Conservation (phyloP, 2,797 vertebrate genomes). For the Typhlichthys subterraneus region DNA sequence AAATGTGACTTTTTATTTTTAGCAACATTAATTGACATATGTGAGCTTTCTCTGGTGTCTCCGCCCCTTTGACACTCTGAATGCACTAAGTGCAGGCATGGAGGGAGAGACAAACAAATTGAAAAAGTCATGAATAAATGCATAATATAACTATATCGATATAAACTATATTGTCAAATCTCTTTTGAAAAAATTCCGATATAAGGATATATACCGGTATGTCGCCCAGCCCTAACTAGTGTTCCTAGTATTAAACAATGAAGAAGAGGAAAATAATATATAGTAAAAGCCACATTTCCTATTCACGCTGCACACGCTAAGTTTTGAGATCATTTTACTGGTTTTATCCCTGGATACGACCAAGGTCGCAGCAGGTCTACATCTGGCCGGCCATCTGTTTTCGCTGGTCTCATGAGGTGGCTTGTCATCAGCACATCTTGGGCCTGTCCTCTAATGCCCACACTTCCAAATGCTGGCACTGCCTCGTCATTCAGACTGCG, state of each 20-base stretch:
- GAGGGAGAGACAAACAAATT: no score
- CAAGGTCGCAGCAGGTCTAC: conserved; percentile 71
- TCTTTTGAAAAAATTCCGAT: no score
- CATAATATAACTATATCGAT: no score
- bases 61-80: no score
- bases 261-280: not conserved
- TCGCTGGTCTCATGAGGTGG: conserved; percentile 53
- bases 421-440: conserved; percentile 57
- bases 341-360: conserved; percentile 43
- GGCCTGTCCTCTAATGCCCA: conserved; percentile 68
- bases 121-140: no score
- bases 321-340: conserved; percentile 42
- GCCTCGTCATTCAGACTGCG: conserved; percentile 15
- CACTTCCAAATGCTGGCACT: conserved; percentile 29
- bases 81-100: no score
- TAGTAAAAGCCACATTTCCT: not conserved
- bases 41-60: no score
- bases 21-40: no score
- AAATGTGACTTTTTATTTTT: no score
- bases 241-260: not conserved
- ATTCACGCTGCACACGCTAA: conserved; percentile 8
- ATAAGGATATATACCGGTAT: no score
- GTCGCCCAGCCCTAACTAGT: no score
- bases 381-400: conserved; percentile 79
- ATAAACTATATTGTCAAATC: no score